These are phyloP conservation scores for Coturnix japonica DNA, from an alignment of 2,113 vertebrate species.

Conservation along the genomic window DNA sequence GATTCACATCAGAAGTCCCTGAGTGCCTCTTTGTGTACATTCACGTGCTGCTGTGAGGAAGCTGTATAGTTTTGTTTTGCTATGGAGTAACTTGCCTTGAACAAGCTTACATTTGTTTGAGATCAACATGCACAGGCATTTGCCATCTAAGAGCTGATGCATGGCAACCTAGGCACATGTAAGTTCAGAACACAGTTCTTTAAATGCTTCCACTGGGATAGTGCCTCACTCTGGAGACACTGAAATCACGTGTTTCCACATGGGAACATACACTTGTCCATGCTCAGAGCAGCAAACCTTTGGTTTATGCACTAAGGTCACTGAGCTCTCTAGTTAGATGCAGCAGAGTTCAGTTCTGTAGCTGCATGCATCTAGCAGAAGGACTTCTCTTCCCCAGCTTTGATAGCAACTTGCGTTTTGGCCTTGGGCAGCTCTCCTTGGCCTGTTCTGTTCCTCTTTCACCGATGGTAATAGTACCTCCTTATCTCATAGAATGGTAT, in stretches of 20 bases:
- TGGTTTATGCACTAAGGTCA: background rate
- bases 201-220: background rate
- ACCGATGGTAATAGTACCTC: background rate
- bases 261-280: background rate
- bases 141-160: background rate
- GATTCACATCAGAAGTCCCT: background rate
- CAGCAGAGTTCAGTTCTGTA: background rate
- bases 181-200: background rate
- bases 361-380: background rate
- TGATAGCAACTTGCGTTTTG: background rate
- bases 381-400: background rate
- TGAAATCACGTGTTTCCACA: background rate
- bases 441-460: background rate
- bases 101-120: background rate
- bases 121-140: background rate
- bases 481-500: conserved; percentile 2
- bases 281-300: background rate
- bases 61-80: background rate
- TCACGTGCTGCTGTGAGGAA: background rate
- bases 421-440: background rate
- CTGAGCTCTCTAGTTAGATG: background rate
- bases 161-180: background rate
- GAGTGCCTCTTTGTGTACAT: background rate
- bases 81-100: background rate
- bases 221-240: background rate